phyloP scores from a whole-genome alignment of 2,113 vertebrate genomes.

The Ramphastos sulfuratus region DNA sequence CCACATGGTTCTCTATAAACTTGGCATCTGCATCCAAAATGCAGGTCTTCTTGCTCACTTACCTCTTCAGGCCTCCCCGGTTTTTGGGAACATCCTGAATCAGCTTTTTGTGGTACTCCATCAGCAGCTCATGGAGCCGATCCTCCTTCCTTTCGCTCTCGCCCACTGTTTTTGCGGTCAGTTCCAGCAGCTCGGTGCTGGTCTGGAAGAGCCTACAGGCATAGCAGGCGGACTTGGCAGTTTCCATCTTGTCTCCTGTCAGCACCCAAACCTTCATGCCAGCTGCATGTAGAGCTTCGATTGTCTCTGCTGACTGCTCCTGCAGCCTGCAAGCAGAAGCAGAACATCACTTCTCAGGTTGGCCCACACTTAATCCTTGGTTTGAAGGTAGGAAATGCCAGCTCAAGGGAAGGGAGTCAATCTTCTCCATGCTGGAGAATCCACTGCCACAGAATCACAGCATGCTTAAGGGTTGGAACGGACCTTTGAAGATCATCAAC shows the following conservation, averaged over 20 bases:
- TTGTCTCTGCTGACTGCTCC: conserved; percentile 92
- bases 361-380: neutral
- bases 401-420: neutral
- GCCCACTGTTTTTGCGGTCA: conserved; percentile 86
- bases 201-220: conserved; percentile 93
- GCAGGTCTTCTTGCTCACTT: conserved; percentile 37
- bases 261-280: conserved; percentile 98
- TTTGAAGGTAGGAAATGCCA: neutral
- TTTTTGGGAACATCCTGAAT: conserved; percentile 83
- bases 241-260: conserved; percentile 98
- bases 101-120: conserved; percentile 90
- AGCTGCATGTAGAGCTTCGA: conserved; percentile 91
- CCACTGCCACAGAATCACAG: neutral
- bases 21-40: accelerated
- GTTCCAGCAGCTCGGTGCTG: conserved; percentile 90
- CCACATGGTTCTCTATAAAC: accelerated
- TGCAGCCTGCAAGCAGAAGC: conserved; percentile 81
- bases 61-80: conserved; percentile 84
- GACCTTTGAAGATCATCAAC: too few species aligned
- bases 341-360: accelerated
- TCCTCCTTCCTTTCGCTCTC: conserved; percentile 81
- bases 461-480: too few species aligned
- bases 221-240: conserved; percentile 95
- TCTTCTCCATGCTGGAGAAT: neutral
- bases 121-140: conserved; percentile 86